Percentiles rank a stretch among this genome's conserved stretches.
Evolutionary conservation across 2,797 vertebrate genomes (phyloP).

Genomic region (Netta rufina): DNA sequence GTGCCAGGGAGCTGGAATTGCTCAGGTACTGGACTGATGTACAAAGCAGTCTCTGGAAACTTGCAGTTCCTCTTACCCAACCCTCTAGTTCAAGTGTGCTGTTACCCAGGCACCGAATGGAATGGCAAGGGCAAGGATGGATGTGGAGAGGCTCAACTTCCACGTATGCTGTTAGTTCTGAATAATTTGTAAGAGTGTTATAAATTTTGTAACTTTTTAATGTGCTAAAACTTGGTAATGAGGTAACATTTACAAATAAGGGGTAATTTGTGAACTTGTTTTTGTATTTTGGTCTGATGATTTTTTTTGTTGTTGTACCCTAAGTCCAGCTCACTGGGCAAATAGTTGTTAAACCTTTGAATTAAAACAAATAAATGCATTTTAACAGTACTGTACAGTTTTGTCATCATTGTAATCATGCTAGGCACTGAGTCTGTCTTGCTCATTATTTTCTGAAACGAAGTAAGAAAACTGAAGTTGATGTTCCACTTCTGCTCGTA

Average conservation of each 20-base stretch:
- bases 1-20: background rate
- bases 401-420: background rate
- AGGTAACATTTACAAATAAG: constrained; percentile 67
- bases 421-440: background rate
- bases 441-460: background rate
- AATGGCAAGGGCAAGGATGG: background rate
- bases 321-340: background rate
- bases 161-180: background rate
- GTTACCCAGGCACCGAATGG: background rate
- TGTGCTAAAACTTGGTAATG: constrained; percentile 67
- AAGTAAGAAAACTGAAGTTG: background rate
- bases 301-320: constrained; percentile 36
- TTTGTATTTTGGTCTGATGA: constrained; percentile 43
- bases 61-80: background rate
- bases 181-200: constrained; percentile 51
- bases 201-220: constrained; percentile 72
- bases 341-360: constrained; percentile 37
- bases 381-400: constrained; percentile 5
- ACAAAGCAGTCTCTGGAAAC: background rate
- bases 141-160: background rate
- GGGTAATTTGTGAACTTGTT: constrained; percentile 58
- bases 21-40: background rate
- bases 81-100: background rate
- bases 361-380: constrained; percentile 66
- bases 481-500: background rate